Evolutionary conservation across 2,888 invertebrate species (phyloP).

Genomic region (Entomobrya proxima): DNA sequence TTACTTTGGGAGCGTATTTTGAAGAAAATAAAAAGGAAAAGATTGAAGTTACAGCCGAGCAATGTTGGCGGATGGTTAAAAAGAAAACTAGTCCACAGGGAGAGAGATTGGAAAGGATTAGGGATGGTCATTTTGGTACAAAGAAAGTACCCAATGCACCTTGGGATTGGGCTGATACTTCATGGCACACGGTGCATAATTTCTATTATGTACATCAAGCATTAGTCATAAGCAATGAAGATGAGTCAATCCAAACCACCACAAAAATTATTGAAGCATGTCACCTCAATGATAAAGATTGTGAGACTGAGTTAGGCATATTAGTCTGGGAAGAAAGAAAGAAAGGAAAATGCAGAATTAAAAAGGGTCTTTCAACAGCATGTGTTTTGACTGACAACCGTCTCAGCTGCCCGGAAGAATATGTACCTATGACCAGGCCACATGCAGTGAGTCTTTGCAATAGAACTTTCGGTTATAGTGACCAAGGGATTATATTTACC

Average conservation of each 20-base stretch:
- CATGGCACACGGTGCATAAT: not conserved
- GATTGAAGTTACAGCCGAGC: not conserved
- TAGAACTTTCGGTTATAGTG: not conserved
- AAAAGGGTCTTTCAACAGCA: not conserved
- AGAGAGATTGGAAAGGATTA: not conserved
- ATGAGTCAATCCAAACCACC: constrained; percentile 24
- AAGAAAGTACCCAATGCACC: not conserved
- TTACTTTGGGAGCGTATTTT: not conserved
- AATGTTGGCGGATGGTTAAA: constrained; percentile 1
- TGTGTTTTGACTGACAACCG: constrained; percentile 19
- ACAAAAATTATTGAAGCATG: constrained; percentile 5
- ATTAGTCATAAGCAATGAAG: constrained; percentile 5
- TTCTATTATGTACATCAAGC: constrained; percentile 18
- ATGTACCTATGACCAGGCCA: not conserved
- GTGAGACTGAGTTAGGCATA: constrained; percentile 36
- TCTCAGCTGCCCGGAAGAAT: constrained; percentile 37
- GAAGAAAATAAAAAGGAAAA: not conserved
- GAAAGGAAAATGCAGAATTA: constrained; percentile 1
- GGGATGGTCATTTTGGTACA: constrained; percentile 26
- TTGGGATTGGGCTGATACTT: not conserved
- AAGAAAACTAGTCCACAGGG: constrained; percentile 18
- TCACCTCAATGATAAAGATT: not conserved
- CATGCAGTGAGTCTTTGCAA: not conserved
- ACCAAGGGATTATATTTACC: constrained; percentile 28
- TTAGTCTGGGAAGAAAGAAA: not conserved